Base-by-base conservation (phyloP, 2,888 invertebrate genomes). In the Geotrupes spiniger region DNA sequence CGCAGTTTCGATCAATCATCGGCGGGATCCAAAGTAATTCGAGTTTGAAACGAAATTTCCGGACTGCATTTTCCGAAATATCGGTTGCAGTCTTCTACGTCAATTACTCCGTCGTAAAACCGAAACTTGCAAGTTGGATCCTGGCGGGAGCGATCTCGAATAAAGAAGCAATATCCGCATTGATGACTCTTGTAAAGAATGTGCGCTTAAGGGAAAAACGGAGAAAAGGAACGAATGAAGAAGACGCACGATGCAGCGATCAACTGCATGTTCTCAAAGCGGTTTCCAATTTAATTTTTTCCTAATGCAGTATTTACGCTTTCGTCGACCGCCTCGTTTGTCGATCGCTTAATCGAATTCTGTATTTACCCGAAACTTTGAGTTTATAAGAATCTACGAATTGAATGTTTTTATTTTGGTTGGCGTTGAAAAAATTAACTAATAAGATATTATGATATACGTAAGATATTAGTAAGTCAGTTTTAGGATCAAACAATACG, bases 21-120 rank as follows among this genome's bases (percentile, higher is more conserved):
- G 46, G 39, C 43, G 50, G 56, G 53, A 57, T 49, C 53, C 46
- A 53, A 52, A 53, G 55, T 54, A 52, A 57, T 57, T 57, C 57
- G 55, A 57, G 53, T 56, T 57, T 56, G 50, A 57, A 57, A 54
- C 53, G 56, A 56, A 56, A 57, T 57, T 57, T 57, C 49, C 56
- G 42, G 49, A 45, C 50, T 57, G 57, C 51, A 57, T 57, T 57
- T 57, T 56, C 53, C 52, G 48, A 49, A 49, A 57, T 54, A 56
- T 56, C 53, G 56, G 54, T 54, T 52, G 52, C 52, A 56, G 56
- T 46, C 51, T 49, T 49, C 46, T 47, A 49, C 51, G 52, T 51
- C 54, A 56, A 56, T 56, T 56, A 56, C 54, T 39, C 36, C 42
- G 51, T 51, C 54, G 51, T 54, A 54, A 56, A 56, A 56, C 54